Evolutionary conservation across 2,888 invertebrate species (phyloP), one percentile per base, ranked within the genome.

Genomic region (Andrena haemorrhoa): DNA sequence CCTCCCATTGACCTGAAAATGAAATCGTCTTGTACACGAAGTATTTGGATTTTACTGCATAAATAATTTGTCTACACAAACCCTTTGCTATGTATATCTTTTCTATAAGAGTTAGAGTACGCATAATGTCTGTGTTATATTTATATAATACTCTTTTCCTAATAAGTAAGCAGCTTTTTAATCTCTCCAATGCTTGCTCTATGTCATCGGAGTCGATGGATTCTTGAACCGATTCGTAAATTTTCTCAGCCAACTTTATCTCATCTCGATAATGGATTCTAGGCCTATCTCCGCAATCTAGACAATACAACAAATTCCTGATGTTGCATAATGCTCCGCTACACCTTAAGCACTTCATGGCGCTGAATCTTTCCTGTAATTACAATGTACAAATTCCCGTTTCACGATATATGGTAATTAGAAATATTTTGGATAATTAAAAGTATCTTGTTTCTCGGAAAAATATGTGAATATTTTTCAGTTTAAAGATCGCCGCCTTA

Each of bases 61-160:
- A 29, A 51, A 41, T 47, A 29, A 41, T 60, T 8, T 26, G 61
- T 51, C 51, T 8, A 79, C 75, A 87, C 88, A 88, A 91, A 95
- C 96, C 95, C 86, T 92, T 90, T 74, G 94, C 93, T 6, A 95
- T 94, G 88, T 95, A 94, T 86, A 95, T 94, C 86, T 94, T 94
- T 71, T 95, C 96, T 51, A 96, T 91, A 53, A 94, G 92, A 90
- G 95, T 95, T 56, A 94, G 91, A 10, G 93, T 93, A 70, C 92
- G 88, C 10, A 94, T 93, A 61, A 96, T 92, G 81, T 95, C 94
- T 74, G 94, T 94, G 89, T 96, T 95, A 88, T 95, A 93, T 89
- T 94, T 94, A 85, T 95, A 95, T 60, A 96, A 92, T 60, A 94
- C 90, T 80, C 94, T 93, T 83, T 94, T 92, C 73, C 95, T 91